phyloP scores from a whole-genome alignment of 2,113 vertebrate genomes.

The Pterocles gutturalis region DNA sequence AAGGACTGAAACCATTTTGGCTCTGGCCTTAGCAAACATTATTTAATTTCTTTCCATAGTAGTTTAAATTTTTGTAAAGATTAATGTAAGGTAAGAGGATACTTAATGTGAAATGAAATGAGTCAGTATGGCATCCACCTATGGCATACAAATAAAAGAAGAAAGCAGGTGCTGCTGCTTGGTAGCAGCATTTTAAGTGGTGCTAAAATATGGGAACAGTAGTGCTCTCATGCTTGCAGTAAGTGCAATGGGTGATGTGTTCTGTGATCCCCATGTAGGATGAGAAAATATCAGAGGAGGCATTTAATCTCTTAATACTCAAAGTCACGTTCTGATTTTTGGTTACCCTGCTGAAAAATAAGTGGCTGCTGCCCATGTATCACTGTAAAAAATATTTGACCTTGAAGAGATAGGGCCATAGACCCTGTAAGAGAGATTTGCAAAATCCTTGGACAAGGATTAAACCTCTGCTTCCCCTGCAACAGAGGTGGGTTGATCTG shows the following conservation, averaged over 20 bases:
- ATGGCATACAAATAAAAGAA: neutral
- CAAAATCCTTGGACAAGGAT: neutral
- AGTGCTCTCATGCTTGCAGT: neutral
- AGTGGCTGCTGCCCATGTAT: neutral
- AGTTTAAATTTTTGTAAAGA: conserved; percentile 27
- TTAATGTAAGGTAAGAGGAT: neutral
- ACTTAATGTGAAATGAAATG: conserved; percentile 30
- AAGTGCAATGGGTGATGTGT: neutral
- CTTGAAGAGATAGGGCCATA: neutral
- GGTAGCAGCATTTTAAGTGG: neutral
- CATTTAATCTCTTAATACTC: neutral
- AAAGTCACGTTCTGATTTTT: neutral
- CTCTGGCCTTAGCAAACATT: neutral
- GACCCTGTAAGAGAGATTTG: neutral
- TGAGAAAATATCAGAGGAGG: neutral
- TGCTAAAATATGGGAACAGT: neutral
- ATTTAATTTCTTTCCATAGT: neutral
- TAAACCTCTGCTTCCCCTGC: neutral
- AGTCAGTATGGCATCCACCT: neutral
- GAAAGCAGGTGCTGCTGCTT: neutral
- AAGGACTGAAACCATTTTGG: conserved; percentile 39
- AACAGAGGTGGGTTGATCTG: neutral
- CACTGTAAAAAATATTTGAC: neutral
- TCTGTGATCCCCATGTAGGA: neutral
- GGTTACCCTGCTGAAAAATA: neutral